phyloP scores from a whole-genome alignment of 2,888 invertebrate species.

The Ennomos erosarius region DNA sequence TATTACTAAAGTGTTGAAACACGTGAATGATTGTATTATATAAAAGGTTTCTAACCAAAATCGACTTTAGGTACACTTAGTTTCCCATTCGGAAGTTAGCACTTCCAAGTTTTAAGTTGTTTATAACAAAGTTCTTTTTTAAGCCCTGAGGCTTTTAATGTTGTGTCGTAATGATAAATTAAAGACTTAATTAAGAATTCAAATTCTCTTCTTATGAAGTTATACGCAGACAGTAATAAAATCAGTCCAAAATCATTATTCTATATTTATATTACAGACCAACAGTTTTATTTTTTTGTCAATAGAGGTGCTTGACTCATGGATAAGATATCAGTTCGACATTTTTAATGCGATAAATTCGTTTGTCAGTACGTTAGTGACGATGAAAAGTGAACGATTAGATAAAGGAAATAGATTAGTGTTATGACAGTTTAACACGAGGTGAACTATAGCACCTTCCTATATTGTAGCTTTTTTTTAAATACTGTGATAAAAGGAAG shows the following conservation, averaged over 20 bases:
- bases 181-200: neutral
- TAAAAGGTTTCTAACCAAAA: constrained; percentile 20
- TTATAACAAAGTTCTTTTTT: neutral
- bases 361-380: constrained; percentile 17
- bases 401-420: constrained; percentile 20
- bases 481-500: neutral
- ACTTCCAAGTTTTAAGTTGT: neutral
- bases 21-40: constrained; percentile 22
- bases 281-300: constrained; percentile 13
- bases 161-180: too few relatives aligned
- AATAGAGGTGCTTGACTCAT: constrained; percentile 7
- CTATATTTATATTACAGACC: constrained; percentile 9
- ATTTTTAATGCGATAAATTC: constrained; percentile 31
- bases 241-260: too few relatives aligned
- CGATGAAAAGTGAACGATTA: constrained; percentile 36
- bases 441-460: neutral
- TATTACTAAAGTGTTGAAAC: constrained; percentile 15
- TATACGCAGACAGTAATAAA: neutral
- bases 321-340: constrained; percentile 31
- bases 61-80: constrained; percentile 18
- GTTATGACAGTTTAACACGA: neutral
- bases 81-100: constrained; percentile 7
- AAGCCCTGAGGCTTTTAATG: too few relatives aligned
- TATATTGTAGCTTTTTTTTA: neutral
- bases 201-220: neutral